Percentiles rank a stretch among this genome's conserved stretches.
phyloP scores from a whole-genome alignment of 2,888 invertebrate species.

The Philereme vetulata region DNA sequence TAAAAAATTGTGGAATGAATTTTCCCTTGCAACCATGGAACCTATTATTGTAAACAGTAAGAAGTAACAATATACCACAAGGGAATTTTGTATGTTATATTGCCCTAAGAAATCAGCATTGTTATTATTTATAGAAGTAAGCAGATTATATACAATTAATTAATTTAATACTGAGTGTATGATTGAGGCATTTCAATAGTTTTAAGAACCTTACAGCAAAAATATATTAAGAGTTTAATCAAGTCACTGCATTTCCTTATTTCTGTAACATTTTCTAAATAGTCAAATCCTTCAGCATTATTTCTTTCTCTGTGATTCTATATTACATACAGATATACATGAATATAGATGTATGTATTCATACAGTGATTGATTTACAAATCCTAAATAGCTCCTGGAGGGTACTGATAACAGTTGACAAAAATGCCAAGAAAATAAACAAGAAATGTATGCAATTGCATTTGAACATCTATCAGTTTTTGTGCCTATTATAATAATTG shows the following conservation, averaged over 20 bases:
- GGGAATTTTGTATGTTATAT: background rate
- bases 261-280: too few species aligned
- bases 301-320: too few species aligned
- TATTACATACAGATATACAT: too few species aligned
- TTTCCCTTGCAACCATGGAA: background rate
- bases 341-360: too few species aligned
- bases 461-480: too few species aligned
- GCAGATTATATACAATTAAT: background rate
- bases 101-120: background rate
- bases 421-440: too few species aligned
- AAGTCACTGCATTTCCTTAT: background rate
- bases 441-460: too few species aligned
- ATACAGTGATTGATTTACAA: too few species aligned
- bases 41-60: background rate
- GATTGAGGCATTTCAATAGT: constrained; percentile 5
- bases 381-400: too few species aligned
- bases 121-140: background rate
- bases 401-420: too few species aligned
- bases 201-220: background rate
- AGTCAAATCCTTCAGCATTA: too few species aligned
- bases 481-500: constrained; percentile 28
- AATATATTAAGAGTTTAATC: background rate
- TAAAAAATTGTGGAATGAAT: constrained; percentile 13
- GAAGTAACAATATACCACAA: background rate
- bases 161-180: background rate